Evolutionary conservation across 2,888 invertebrate species (phyloP), one percentile per base, ranked within the genome.

Genomic region (Dryobotodes eremita): DNA sequence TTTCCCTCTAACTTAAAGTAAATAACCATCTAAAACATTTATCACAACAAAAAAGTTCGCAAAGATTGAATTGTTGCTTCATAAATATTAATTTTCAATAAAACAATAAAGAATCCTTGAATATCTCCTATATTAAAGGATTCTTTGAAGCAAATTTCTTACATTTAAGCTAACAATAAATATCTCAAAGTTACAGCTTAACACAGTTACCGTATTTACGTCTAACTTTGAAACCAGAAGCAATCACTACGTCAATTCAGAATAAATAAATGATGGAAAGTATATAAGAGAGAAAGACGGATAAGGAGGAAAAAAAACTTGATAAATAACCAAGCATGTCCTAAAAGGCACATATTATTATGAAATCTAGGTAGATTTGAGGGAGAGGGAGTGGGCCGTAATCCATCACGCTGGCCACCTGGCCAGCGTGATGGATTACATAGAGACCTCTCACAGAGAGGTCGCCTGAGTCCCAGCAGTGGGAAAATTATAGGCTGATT

Each of bases 101-200:
- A 72, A 72, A n/a, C n/a, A n/a, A n/a, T n/a, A n/a, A n/a, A n/a
- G n/a, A n/a, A n/a, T n/a, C n/a, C n/a, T n/a, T n/a, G n/a, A n/a
- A n/a, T n/a, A n/a, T n/a, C n/a, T n/a, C n/a, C n/a, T n/a, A n/a
- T n/a, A n/a, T n/a, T n/a, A n/a, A n/a, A n/a, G 23, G 48, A 48
- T 62, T 46, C 13, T 57, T 17, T 71, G 31, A 53, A 79, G 57
- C 23, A 74, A 68, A 23, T 57, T 71, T 66, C 48, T 31, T 20
- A 50, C 7, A 68, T 46, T 36, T 66, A 70, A 65, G 59, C 48
- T 26, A 36, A 66, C 53, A 57, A 83, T 83, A 84, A 84, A 82
- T 84, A 84, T 64, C 10, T 71, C 84, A 71, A 68, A 42, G 15
- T 13, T 59, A 84, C 84, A 83, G 59, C 15, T 70, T 73, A 71